phyloP scores from a whole-genome alignment of 2,113 vertebrate species.

The Salvelinus alpinus region DNA sequence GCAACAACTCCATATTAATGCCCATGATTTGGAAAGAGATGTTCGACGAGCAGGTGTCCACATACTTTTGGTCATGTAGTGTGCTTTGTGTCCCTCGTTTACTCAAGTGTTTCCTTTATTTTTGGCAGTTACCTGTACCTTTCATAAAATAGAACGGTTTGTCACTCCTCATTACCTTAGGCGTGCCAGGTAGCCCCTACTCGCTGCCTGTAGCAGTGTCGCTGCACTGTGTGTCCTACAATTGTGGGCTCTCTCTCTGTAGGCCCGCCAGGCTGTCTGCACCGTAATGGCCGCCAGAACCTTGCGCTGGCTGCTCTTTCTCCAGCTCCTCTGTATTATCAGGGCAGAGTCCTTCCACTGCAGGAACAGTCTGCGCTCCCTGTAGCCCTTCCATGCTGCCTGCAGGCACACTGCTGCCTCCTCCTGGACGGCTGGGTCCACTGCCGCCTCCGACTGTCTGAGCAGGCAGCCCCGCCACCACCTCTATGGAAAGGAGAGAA shows the following conservation, averaged over 20 bases:
- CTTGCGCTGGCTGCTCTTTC: conserved; percentile 53
- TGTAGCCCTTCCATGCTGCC: conserved; percentile 82
- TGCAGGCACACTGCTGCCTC: conserved; percentile 81
- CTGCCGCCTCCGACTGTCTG: conserved; percentile 54
- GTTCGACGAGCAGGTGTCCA: too few relatives aligned
- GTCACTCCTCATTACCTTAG: conserved; percentile 76
- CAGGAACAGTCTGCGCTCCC: conserved; percentile 76
- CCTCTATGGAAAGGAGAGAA: conserved; percentile 63
- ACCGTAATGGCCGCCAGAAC: conserved; percentile 75
- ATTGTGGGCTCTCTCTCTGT: conserved; percentile 67
- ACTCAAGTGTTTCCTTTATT: too few relatives aligned
- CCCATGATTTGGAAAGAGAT: too few relatives aligned
- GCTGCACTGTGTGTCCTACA: conserved; percentile 49
- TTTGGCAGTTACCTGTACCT: too few relatives aligned
- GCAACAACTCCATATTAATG: too few relatives aligned
- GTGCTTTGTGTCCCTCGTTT: too few relatives aligned
- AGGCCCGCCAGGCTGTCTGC: conserved; percentile 84
- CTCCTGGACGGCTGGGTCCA: conserved; percentile 52
- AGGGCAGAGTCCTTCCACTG: conserved; percentile 76
- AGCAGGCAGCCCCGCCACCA: conserved; percentile 82
- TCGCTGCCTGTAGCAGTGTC: conserved; percentile 76
- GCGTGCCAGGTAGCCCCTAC: conserved; percentile 79
- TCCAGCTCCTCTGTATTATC: conserved; percentile 86
- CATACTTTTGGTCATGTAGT: too few relatives aligned
- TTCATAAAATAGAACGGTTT: background rate